Percentiles rank a stretch among this genome's conserved stretches.
Conservation (phyloP, 2,113 vertebrate species). For the Chinchilla lanigera region DNA sequence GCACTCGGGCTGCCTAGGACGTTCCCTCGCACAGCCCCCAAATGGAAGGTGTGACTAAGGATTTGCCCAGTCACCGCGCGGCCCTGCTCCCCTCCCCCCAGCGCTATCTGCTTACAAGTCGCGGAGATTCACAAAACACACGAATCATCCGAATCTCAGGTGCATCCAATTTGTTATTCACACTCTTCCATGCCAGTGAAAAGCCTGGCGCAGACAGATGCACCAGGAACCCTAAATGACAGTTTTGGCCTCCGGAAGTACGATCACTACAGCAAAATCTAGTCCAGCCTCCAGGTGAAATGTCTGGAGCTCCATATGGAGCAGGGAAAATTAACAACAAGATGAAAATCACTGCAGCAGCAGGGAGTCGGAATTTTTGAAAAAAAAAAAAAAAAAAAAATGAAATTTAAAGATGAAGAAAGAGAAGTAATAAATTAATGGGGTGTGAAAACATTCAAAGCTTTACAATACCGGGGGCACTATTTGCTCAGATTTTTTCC, state of each 20-base stretch:
- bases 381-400: slow-evolving; percentile 84
- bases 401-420: slow-evolving; percentile 97
- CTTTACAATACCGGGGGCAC: slow-evolving; percentile 98
- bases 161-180: slow-evolving; percentile 92
- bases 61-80: slow-evolving; percentile 71
- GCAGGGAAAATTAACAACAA: slow-evolving; percentile 99
- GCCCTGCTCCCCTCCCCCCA: slow-evolving; percentile 63
- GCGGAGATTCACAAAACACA: slow-evolving; percentile 83
- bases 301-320: slow-evolving; percentile 99
- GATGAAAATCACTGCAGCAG: slow-evolving; percentile 99
- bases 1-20: slow-evolving; percentile 81
- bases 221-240: slow-evolving; percentile 97
- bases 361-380: slow-evolving; percentile 93
- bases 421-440: slow-evolving; percentile 99
- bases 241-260: slow-evolving; percentile 98
- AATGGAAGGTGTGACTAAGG: slow-evolving; percentile 81
- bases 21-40: slow-evolving; percentile 75
- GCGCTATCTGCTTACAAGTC: slow-evolving; percentile 84
- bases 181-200: slow-evolving; percentile 88
- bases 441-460: slow-evolving; percentile 97
- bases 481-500: slow-evolving; percentile 95
- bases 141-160: slow-evolving; percentile 90
- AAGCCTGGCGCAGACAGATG: slow-evolving; percentile 95
- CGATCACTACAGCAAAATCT: slow-evolving; percentile 96
- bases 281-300: slow-evolving; percentile 99